A percentile compares a stretch with the other conserved stretches of the same genome.
These are phyloP conservation scores for Melanotaenia boesemani DNA, from an alignment of 2,797 vertebrate species.

Conservation along the genomic window DNA sequence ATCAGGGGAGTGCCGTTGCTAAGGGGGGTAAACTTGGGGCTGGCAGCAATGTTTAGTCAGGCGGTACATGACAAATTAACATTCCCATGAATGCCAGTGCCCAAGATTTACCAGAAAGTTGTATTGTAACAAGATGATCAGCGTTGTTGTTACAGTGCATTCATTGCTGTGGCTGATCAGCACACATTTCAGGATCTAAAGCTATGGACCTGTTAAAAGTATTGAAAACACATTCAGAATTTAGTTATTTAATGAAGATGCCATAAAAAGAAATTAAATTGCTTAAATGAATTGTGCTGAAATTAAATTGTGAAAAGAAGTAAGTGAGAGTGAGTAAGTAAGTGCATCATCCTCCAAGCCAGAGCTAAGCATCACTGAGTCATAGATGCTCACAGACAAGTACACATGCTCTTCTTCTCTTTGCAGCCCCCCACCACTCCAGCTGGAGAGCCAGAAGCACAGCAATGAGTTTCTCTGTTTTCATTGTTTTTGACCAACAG, in stretches of 20 bases:
- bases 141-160: too few relatives aligned
- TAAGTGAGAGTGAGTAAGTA: not conserved
- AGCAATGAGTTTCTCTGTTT: constrained; percentile 73
- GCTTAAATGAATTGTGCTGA: not conserved
- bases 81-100: not conserved
- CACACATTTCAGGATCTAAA: constrained; percentile 4
- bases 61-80: too few relatives aligned
- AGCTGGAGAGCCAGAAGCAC: constrained; percentile 61
- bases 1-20: not conserved
- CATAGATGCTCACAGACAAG: constrained; percentile 23
- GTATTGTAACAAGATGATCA: not conserved
- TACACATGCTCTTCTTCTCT: constrained; percentile 32
- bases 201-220: not conserved
- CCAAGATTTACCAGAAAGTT: not conserved
- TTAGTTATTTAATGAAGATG: not conserved
- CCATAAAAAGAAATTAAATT: not conserved
- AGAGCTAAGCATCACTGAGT: constrained; percentile 23
- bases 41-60: not conserved
- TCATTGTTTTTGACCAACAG: constrained; percentile 74
- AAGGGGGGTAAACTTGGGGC: not conserved
- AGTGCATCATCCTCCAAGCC: constrained; percentile 9
- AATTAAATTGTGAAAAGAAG: constrained; percentile 6
- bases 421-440: constrained; percentile 1
- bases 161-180: too few relatives aligned
- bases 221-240: not conserved